phyloP scores from a whole-genome alignment of 2,113 vertebrate species.

The Parus major region DNA sequence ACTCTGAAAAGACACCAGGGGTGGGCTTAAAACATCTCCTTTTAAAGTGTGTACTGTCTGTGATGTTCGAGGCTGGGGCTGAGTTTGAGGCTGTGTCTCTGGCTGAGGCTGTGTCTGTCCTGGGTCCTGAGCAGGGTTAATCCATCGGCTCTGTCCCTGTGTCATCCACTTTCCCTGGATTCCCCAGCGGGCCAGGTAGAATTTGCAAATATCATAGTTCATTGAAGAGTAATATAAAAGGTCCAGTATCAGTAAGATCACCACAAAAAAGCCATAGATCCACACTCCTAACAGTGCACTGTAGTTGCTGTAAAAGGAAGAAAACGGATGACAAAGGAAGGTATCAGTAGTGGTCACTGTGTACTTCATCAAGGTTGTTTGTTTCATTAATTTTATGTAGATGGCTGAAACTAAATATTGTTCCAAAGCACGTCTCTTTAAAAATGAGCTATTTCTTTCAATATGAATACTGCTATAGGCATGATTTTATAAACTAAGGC shows the following conservation, averaged over 20 bases:
- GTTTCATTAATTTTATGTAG: background rate
- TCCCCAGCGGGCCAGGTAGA: slow-evolving; percentile 95
- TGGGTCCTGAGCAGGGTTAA: slow-evolving; percentile 78
- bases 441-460: background rate
- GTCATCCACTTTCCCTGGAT: slow-evolving; percentile 92
- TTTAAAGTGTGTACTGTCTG: slow-evolving; percentile 83
- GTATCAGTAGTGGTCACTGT: background rate
- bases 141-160: slow-evolving; percentile 86
- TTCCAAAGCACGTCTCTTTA: background rate
- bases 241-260: slow-evolving; percentile 91
- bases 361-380: background rate
- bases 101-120: slow-evolving; percentile 67
- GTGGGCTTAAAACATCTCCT: slow-evolving; percentile 85
- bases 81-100: slow-evolving; percentile 65
- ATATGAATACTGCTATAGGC: background rate
- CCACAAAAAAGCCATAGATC: slow-evolving; percentile 97
- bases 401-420: background rate
- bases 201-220: slow-evolving; percentile 94
- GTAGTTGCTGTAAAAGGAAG: slow-evolving; percentile 86
- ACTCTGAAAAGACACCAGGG: slow-evolving; percentile 88
- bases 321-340: background rate
- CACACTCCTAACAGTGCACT: slow-evolving; percentile 94
- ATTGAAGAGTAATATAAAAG: slow-evolving; percentile 97
- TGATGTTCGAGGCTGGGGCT: slow-evolving; percentile 67
- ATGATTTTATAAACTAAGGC: background rate